Conservation (phyloP, 2,888 invertebrate species). For the Odontocolon sp. region DNA sequence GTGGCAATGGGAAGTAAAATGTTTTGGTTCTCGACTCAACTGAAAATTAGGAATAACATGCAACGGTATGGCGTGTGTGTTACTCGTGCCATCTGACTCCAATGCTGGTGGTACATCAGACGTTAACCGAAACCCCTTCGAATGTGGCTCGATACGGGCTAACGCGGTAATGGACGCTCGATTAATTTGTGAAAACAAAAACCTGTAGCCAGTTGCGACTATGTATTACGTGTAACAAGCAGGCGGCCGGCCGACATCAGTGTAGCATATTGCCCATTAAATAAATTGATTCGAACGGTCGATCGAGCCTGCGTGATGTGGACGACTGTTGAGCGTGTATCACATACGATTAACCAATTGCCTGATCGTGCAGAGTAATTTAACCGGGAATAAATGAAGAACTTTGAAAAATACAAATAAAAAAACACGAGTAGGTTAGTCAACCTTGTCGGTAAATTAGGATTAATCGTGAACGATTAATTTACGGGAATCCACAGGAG, state of each 20-base stretch:
- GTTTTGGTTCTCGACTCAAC: constrained; percentile 29
- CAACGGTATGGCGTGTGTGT: constrained; percentile 56
- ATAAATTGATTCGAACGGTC: constrained; percentile 52
- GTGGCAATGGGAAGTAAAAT: constrained; percentile 31
- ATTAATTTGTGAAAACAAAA: constrained; percentile 74
- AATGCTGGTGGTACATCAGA: constrained; percentile 27
- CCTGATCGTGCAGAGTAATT: constrained; percentile 6
- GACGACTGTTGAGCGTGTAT: constrained; percentile 4
- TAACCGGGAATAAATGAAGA: not conserved
- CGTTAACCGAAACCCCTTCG: constrained; percentile 18
- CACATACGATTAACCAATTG: constrained; percentile 45
- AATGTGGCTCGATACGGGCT: constrained; percentile 62
- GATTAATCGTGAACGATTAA: not conserved
- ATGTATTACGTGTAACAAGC: not conserved
- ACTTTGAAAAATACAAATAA: not conserved
- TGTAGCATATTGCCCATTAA: constrained; percentile 50
- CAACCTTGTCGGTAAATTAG: constrained; percentile 12
- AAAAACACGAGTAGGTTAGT: not conserved
- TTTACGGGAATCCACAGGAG: constrained; percentile 2
- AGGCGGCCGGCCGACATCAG: not conserved
- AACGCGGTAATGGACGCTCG: constrained; percentile 70
- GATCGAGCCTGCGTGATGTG: constrained; percentile 37
- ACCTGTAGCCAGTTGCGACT: constrained; percentile 60
- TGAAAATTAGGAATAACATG: constrained; percentile 19
- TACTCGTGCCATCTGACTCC: constrained; percentile 62